phyloP scores from a whole-genome alignment of 2,888 invertebrate genomes.

The Hylaea fasciaria region DNA sequence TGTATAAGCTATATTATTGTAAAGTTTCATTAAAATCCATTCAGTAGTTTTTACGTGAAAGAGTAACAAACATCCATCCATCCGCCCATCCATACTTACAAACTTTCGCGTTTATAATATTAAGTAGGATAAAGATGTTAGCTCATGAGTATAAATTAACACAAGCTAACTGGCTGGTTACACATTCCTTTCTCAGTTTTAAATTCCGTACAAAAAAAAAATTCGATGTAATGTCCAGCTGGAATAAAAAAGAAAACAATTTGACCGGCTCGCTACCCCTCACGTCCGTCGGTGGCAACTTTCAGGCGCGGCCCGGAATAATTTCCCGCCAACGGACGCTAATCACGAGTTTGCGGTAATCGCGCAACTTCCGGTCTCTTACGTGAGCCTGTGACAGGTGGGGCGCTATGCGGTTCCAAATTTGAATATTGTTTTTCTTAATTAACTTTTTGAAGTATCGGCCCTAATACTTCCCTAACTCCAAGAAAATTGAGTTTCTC shows the following conservation, averaged over 20 bases:
- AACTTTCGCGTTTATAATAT: no score
- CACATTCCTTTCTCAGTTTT: not conserved
- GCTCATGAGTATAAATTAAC: no score
- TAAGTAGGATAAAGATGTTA: no score
- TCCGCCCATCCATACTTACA: no score
- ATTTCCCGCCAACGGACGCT: constrained; percentile 39
- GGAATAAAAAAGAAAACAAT: constrained; percentile 48
- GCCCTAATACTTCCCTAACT: constrained; percentile 8
- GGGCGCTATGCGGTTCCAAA: constrained; percentile 47
- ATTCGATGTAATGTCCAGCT: not conserved
- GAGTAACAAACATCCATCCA: no score
- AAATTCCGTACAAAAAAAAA: not conserved
- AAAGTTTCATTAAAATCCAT: no score
- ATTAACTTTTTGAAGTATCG: constrained; percentile 39
- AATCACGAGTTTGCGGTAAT: constrained; percentile 54
- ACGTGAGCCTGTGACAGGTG: constrained; percentile 60
- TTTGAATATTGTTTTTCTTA: constrained; percentile 48
- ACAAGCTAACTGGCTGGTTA: not conserved
- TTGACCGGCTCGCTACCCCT: constrained; percentile 55
- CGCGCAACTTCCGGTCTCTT: constrained; percentile 51
- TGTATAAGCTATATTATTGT: no score
- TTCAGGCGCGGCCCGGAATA: constrained; percentile 43
- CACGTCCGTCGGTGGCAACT: constrained; percentile 54
- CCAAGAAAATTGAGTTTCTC: no score
- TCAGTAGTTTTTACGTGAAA: no score